A percentile compares a stretch with the other conserved stretches of the same genome.
Conservation (phyloP, 2,888 invertebrate species). For the Lysandra bellargus region DNA sequence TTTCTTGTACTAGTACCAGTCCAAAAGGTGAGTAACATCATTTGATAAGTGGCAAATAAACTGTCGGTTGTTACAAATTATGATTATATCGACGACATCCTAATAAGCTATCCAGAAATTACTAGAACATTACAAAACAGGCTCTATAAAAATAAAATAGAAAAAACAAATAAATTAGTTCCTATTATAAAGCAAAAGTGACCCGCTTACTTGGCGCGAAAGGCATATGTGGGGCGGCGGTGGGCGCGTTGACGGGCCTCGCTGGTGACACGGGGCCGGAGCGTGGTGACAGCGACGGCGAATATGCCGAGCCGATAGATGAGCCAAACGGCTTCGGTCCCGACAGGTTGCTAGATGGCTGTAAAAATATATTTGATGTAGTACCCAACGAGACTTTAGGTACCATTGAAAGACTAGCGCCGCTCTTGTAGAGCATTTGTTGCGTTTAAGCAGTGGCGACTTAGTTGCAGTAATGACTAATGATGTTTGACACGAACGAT, state of each 20-base stretch:
- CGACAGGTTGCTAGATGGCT: slow-evolving; percentile 78
- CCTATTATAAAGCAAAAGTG: slow-evolving; percentile 68
- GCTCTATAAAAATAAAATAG: neutral
- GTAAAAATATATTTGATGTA: slow-evolving; percentile 36
- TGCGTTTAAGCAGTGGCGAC: too few relatives aligned
- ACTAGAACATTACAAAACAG: neutral
- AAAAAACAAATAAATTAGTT: neutral
- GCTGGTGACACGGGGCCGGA: slow-evolving; percentile 78
- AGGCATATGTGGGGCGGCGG: slow-evolving; percentile 51
- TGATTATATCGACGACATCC: neutral
- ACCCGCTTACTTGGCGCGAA: slow-evolving; percentile 78
- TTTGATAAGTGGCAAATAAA: neutral
- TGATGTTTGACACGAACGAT: too few relatives aligned
- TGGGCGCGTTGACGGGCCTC: slow-evolving; percentile 56
- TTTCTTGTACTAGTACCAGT: neutral
- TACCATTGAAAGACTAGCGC: too few relatives aligned
- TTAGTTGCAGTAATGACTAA: too few relatives aligned
- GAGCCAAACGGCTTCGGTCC: slow-evolving; percentile 83
- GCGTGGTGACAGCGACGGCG: slow-evolving; percentile 74
- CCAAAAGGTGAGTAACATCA: neutral
- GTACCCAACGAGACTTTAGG: neutral
- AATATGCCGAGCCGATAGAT: slow-evolving; percentile 78
- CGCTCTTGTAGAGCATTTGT: too few relatives aligned
- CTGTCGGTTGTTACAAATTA: neutral
- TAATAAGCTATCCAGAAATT: neutral